Evolutionary conservation across 2,888 invertebrate species (phyloP), one percentile per base, ranked within the genome.

Genomic region (Polyommatus iphigenia): DNA sequence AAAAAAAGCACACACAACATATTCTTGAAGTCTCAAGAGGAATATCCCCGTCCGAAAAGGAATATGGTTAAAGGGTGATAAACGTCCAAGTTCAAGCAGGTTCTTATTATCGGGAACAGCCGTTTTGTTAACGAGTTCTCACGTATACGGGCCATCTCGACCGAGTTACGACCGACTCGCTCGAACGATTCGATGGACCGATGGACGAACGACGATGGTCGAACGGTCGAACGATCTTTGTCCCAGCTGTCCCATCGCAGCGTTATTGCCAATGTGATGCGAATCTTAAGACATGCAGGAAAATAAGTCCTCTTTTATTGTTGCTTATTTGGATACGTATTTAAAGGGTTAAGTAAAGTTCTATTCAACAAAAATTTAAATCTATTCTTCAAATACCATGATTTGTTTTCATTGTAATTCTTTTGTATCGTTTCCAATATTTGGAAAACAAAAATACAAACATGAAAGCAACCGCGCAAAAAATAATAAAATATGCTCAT

Each of bases 211-310:
- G 57, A 20, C 59, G 59, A 59, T n/a, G 62, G 29, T 62, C 29
- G 15, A 67, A 67, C 18, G 67, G 24, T 67, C 67, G 67, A 15
- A 67, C 54, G 20, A 13, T 82, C 83, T 85, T 86, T 86, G 87
- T 88, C 86, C 85, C 87, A 87, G 84, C 85, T 86, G 85, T 82
- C 83, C 81, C 82, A 81, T 82, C 82, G 82, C 59, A 79, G 83
- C 83, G 86, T 87, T 88, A 89, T 89, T 87, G 86, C 88, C 83
- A 83, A 87, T 89, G 86, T 86, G 91, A 91, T 90, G 89, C 88
- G 88, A 89, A 90, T 89, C 85, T 75, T 54, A 29, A 75, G 50
- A 75, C 54, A 18, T 50, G 29, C 50, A 13, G 50, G 46, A 73
- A 4, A 15, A n/a, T 18, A n/a, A 41, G 41, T n/a, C 4, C 3